Conservation (phyloP, 2,797 vertebrate genomes). For the Nothura maculosa region DNA sequence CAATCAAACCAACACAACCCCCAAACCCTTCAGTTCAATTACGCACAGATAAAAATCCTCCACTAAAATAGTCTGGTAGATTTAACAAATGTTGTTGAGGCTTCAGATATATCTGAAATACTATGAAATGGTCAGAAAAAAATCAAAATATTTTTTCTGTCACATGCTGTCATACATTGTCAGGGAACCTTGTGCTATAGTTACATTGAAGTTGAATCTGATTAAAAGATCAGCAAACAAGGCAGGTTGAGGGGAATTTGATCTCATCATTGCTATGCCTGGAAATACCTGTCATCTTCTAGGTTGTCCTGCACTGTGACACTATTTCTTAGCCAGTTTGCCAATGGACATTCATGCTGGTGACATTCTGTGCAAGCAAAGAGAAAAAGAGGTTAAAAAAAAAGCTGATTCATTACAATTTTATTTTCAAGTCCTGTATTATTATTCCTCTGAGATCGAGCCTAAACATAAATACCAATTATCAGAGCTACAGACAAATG, state of each 20-base stretch:
- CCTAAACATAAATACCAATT: slow-evolving; percentile 82
- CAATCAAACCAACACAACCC: not conserved
- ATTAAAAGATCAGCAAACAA: slow-evolving; percentile 84
- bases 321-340: slow-evolving; percentile 72
- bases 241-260: slow-evolving; percentile 82
- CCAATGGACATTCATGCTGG: slow-evolving; percentile 71
- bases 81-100: slow-evolving; percentile 14
- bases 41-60: slow-evolving; percentile 29
- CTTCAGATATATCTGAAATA: slow-evolving; percentile 69
- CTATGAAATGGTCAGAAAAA: slow-evolving; percentile 65
- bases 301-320: slow-evolving; percentile 69
- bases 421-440: slow-evolving; percentile 70
- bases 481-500: slow-evolving; percentile 77
- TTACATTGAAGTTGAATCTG: slow-evolving; percentile 79
- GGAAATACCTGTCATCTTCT: slow-evolving; percentile 80
- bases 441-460: slow-evolving; percentile 61
- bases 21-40: slow-evolving; percentile 37
- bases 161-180: slow-evolving; percentile 81
- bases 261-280: slow-evolving; percentile 80
- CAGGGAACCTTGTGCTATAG: slow-evolving; percentile 71
- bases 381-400: not conserved
- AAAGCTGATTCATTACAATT: slow-evolving; percentile 22
- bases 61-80: slow-evolving; percentile 12
- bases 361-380: slow-evolving; percentile 67
- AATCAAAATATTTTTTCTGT: slow-evolving; percentile 80